Base-by-base conservation (phyloP, 2,113 vertebrate genomes). In the Chamaetylas fuelleborni region DNA sequence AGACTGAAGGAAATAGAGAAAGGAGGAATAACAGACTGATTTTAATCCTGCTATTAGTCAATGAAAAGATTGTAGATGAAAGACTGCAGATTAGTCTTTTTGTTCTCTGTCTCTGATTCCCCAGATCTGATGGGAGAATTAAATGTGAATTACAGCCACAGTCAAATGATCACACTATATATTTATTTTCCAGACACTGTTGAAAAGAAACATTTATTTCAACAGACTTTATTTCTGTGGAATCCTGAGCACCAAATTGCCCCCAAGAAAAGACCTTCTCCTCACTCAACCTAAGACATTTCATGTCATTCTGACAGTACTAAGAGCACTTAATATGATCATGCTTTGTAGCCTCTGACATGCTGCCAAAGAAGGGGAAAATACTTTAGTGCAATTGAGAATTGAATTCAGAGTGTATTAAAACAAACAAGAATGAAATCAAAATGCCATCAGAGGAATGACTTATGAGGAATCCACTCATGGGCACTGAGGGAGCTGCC, bases 171-270 rank as follows among this genome's bases (percentile, higher is more conserved):
- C 57, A 60, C 66, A 51, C 51, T 72, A 54, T 57, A 53, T 84
- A 91, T 45, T 92, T 93, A 51, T 94, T 91, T 88, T 70, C 72
- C 64, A 90, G 71, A 71, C 60, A 48, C 29, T 48, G 17, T 48
- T 79, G 83, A 62, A 92, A 81, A 83, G 72, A 95, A 90, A 67
- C 80, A 92, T 90, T 94, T 78, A 66, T 86, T 96, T 92, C 72
- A 91, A n/a, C 72, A 93, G 69, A 67, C 36, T 81, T 88, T n/a
- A 72, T 78, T 88, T 80, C 53, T 50, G 33, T 28, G 43, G 64
- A 86, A 69, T 88, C 86, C 70, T 60, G 34, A 82, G 67, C 82
- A 88, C 5, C 20, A 65, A 76, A 67, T 6, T 67, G 56, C 64
- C 50, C 48, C 48, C 72, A 81, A 58, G 60, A 88, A 73, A 92